Percentiles rank a stretch among this genome's conserved stretches.
phyloP scores from a whole-genome alignment of 1,140 invertebrate species.

The Paralvinella palmiformis region DNA sequence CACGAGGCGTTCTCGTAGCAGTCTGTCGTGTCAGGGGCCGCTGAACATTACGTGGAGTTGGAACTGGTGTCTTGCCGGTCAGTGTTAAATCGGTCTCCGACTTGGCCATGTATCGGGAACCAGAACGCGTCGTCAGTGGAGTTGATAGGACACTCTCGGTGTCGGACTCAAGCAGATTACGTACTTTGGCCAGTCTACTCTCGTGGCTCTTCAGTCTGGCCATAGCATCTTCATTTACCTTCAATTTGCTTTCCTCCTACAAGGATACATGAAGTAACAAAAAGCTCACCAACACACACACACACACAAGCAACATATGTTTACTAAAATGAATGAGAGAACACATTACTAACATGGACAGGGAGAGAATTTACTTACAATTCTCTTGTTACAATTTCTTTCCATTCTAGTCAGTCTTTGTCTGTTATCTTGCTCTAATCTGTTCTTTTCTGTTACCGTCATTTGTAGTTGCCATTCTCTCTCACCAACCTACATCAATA shows the following conservation, averaged over 20 bases:
- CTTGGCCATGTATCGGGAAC: conserved; percentile 20
- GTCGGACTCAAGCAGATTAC: background rate
- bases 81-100: conserved; percentile 20
- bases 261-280: too few species aligned
- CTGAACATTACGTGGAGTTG: conserved; percentile 25
- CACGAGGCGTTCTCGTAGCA: conserved; percentile 2
- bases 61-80: conserved; percentile 13
- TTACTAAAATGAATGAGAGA: background rate
- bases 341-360: background rate
- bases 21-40: background rate
- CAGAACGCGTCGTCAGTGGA: conserved; percentile 16
- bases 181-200: too few species aligned
- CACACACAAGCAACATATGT: too few species aligned
- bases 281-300: too few species aligned
- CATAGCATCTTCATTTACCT: background rate
- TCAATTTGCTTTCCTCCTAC: too few species aligned
- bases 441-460: conserved; percentile 41
- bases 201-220: background rate
- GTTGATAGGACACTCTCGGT: background rate
- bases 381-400: background rate
- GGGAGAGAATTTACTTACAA: background rate
- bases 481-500: conserved; percentile 41
- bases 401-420: background rate
- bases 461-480: conserved; percentile 40
- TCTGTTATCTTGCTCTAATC: conserved; percentile 30